Evolutionary conservation across 2,888 invertebrate species (phyloP), one percentile per base, ranked within the genome.

Genomic region (Eurois occulta): DNA sequence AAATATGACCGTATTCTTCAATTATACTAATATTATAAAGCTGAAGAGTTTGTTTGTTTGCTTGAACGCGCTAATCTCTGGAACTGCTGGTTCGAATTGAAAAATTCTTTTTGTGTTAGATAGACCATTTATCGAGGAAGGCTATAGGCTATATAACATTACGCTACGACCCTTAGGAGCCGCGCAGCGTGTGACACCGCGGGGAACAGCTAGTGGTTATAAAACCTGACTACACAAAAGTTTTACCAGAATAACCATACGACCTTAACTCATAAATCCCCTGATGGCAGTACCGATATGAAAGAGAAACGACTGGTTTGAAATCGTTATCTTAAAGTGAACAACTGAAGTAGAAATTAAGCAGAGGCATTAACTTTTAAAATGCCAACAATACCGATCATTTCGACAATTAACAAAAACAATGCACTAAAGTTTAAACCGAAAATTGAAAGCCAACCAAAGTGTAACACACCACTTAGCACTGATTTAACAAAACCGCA

Each of bases 401-500:
- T 6, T n/a, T 55, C 13, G n/a, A 55, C 10, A 2, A 76, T 28
- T 48, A n/a, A 8, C 13, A 41, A 55, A 75, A 76, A 69, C 21
- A 69, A 21, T 41, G 8, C 43, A 70, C 8, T 35, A 8, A 5
- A 18, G 16, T n/a, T 46, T 46, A 11, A 28, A 55, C 18, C 32
- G 4, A 71, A 71, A 35, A n/a, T 38, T 11, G 18, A 68, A 64
- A 67, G 32, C 6, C 32, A 80, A 74, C 24, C 35, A 48, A 60
- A 60, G 8, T 35, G 1, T 24, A 41, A 72, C 28, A 55, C 32
- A 55, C 32, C 32, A 68, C 38, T 62, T 13, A 28, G 16, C 28
- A 21, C 24, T 18, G 8, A 60, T 35, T 58, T 64, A 35, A 43
- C 64, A 48, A 73, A 69, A 69, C 77, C 68, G 24, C 72, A 28